phyloP scores from a whole-genome alignment of 2,113 vertebrate species.

The Xenopus laevis region DNA sequence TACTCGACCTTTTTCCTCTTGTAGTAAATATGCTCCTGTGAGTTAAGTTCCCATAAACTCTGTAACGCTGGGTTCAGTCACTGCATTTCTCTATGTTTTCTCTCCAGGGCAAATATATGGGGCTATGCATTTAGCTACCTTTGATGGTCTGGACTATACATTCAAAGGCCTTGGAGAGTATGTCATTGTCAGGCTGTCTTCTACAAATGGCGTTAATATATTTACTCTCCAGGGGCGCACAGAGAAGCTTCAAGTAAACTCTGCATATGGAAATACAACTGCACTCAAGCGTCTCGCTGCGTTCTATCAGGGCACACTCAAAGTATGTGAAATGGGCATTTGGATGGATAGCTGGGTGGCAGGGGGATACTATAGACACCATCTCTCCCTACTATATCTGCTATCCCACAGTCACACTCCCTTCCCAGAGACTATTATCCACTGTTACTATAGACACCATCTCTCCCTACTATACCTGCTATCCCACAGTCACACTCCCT shows the following conservation, averaged over 20 bases:
- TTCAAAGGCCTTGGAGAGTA: constrained; percentile 75
- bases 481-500: too few relatives aligned
- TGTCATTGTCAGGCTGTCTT: constrained; percentile 70
- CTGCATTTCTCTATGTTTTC: background rate
- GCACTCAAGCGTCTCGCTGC: constrained; percentile 68
- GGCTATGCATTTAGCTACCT: constrained; percentile 71
- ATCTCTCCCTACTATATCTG: too few relatives aligned
- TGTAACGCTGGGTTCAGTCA: too few relatives aligned
- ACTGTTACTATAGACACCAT: too few relatives aligned
- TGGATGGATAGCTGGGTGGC: too few relatives aligned
- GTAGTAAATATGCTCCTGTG: too few relatives aligned
- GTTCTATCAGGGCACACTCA: constrained; percentile 71
- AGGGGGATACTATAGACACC: background rate
- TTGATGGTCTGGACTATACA: constrained; percentile 68
- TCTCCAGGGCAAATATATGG: constrained; percentile 68
- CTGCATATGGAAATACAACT: constrained; percentile 54
- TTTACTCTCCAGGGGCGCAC: constrained; percentile 77
- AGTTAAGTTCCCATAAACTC: too few relatives aligned
- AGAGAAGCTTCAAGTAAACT: constrained; percentile 49
- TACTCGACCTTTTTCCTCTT: too few relatives aligned
- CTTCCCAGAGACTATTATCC: too few relatives aligned
- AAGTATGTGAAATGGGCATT: constrained; percentile 56
- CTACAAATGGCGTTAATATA: constrained; percentile 67
- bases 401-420: too few relatives aligned
- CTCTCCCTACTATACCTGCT: too few relatives aligned